A percentile compares a stretch with the other conserved stretches of the same genome.
Evolutionary conservation across 2,888 invertebrate species (phyloP).

Genomic region (Coelinius sp.): DNA sequence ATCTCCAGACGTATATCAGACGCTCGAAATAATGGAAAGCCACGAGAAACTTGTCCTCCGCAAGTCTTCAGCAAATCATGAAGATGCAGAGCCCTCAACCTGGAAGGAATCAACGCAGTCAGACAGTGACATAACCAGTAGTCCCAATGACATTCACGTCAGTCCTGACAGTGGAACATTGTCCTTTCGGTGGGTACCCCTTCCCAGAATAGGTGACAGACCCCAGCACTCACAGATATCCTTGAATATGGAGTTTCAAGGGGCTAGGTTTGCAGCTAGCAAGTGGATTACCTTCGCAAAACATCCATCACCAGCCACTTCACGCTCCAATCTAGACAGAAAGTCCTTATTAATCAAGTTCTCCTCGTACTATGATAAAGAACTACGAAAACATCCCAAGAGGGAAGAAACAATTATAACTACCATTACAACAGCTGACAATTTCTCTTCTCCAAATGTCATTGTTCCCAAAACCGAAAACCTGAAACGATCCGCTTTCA

Average conservation of each 20-base stretch:
- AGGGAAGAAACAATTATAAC: background rate
- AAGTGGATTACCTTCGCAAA: slow-evolving; percentile 57
- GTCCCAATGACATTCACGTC: background rate
- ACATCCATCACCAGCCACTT: slow-evolving; percentile 51
- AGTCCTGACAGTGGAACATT: slow-evolving; percentile 41
- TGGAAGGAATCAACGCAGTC: slow-evolving; percentile 35
- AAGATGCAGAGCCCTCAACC: background rate
- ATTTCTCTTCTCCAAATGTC: background rate
- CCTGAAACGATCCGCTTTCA: slow-evolving; percentile 2
- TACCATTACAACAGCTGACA: background rate
- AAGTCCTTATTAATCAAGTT: slow-evolving; percentile 22
- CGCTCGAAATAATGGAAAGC: background rate
- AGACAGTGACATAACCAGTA: slow-evolving; percentile 31
- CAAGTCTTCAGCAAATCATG: background rate
- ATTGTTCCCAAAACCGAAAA: slow-evolving; percentile 30
- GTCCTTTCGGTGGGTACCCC: slow-evolving; percentile 23
- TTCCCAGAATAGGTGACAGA: slow-evolving; percentile 5
- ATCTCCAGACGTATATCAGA: background rate
- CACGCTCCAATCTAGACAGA: slow-evolving; percentile 33
- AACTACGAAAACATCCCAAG: slow-evolving; percentile 4
- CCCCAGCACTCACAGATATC: background rate
- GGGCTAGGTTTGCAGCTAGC: slow-evolving; percentile 43
- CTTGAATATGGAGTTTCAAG: slow-evolving; percentile 41
- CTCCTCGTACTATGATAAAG: slow-evolving; percentile 20
- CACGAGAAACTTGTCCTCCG: background rate